phyloP scores from a whole-genome alignment of 2,888 invertebrate genomes.

The Andrena fulva region DNA sequence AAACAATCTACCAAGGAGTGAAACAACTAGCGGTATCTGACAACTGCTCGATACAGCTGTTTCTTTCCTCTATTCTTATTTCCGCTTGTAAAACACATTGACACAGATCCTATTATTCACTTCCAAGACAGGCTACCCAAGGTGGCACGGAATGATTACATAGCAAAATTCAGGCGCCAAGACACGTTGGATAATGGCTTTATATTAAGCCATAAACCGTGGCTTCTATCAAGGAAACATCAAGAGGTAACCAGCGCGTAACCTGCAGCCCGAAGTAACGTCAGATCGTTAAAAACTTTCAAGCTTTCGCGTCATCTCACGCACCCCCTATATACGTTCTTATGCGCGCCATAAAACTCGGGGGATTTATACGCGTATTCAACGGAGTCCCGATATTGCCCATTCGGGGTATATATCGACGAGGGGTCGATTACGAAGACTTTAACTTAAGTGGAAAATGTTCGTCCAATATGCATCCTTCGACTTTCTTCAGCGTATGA shows the following conservation, averaged over 20 bases:
- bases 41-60: neutral
- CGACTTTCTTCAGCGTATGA: neutral
- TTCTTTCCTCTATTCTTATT: neutral
- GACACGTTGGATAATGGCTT: conserved; percentile 19
- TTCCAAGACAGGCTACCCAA: neutral
- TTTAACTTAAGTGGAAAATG: conserved; percentile 50
- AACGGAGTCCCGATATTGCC: conserved; percentile 41
- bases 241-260: conserved; percentile 11
- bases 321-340: conserved; percentile 15
- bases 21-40: too few relatives aligned
- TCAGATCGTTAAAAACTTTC: conserved; percentile 59
- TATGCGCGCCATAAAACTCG: conserved; percentile 29
- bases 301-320: conserved; percentile 34
- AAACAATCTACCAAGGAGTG: too few relatives aligned
- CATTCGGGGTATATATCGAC: conserved; percentile 2
- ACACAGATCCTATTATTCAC: neutral
- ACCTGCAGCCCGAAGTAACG: conserved; percentile 18
- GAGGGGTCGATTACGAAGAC: conserved; percentile 28
- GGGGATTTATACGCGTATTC: conserved; percentile 33
- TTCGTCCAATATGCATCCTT: conserved; percentile 20
- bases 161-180: neutral
- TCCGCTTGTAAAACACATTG: neutral
- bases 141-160: neutral
- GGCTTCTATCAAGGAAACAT: conserved; percentile 32
- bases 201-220: conserved; percentile 26